A percentile compares a stretch with the other conserved stretches of the same genome.
Conservation (phyloP, 37 sponge, comb jelly and placozoan species). For the Petrosia ficiformis region DNA sequence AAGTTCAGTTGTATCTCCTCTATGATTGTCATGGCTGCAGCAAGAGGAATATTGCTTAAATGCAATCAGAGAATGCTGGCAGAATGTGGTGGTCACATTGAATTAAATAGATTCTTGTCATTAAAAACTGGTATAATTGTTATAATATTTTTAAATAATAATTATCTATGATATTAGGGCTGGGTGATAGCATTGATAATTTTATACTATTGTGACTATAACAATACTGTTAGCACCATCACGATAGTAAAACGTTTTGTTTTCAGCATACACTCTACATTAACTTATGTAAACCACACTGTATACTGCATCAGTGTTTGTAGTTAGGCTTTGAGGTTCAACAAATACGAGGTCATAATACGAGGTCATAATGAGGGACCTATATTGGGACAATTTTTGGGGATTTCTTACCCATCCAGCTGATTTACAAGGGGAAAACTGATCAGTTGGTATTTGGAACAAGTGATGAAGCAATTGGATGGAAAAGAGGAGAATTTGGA, state of each 20-base stretch:
- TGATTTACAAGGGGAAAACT: conserved; percentile 62
- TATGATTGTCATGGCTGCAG: too few relatives aligned
- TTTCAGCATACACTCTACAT: conserved; percentile 66
- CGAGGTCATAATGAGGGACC: conserved; percentile 31
- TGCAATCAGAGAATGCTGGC: too few relatives aligned
- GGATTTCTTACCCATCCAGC: conserved; percentile 43
- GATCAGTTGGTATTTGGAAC: conserved; percentile 41
- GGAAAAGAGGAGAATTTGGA: background rate
- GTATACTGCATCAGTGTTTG: conserved; percentile 2
- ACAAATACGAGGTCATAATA: conserved; percentile 32
- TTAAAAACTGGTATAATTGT: background rate
- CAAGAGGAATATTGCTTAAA: too few relatives aligned
- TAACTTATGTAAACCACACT: conserved; percentile 51
- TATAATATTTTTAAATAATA: conserved; percentile 29
- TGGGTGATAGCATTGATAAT: conserved; percentile 6
- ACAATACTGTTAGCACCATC: too few relatives aligned
- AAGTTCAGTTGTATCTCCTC: too few relatives aligned
- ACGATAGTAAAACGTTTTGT: conserved; percentile 35
- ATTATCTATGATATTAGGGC: too few relatives aligned
- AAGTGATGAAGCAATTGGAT: conserved; percentile 33
- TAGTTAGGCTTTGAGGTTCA: conserved; percentile 33
- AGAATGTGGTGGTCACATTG: background rate
- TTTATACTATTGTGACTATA: conserved; percentile 25
- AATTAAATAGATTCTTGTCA: background rate
- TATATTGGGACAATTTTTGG: conserved; percentile 35